phyloP scores from a whole-genome alignment of 2,797 vertebrate species.

The Syngnathus acus region DNA sequence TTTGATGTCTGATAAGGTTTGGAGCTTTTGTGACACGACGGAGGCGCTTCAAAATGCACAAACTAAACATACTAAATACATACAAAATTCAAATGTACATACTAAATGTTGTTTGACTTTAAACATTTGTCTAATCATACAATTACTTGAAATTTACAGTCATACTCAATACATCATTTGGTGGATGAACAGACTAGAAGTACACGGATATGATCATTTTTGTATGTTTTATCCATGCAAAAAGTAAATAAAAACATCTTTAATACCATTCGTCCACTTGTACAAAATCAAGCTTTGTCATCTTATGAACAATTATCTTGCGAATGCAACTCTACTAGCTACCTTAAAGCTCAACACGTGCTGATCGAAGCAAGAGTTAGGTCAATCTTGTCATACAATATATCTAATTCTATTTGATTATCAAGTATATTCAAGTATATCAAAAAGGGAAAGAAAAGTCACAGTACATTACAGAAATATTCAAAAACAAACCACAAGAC shows the following conservation, averaged over 20 bases:
- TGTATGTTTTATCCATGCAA: neutral
- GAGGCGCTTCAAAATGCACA: too few relatives aligned
- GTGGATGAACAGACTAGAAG: neutral
- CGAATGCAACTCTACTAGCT: neutral
- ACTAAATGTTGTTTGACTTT: too few relatives aligned
- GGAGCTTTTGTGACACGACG: too few relatives aligned
- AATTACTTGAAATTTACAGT: too few relatives aligned
- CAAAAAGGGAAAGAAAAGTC: too few relatives aligned
- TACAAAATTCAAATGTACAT: too few relatives aligned
- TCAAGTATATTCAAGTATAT: neutral
- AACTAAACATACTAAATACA: too few relatives aligned
- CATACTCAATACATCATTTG: neutral
- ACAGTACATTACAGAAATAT: neutral
- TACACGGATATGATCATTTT: neutral
- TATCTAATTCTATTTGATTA: neutral
- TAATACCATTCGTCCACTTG: neutral
- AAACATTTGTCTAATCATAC: too few relatives aligned
- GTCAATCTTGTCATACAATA: too few relatives aligned
- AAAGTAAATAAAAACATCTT: neutral
- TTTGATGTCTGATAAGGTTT: too few relatives aligned
- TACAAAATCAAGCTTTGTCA: neutral
- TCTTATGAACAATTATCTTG: neutral
- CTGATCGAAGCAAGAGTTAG: neutral
- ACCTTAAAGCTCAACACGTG: neutral
- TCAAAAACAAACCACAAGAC: neutral